phyloP scores from a whole-genome alignment of 2,888 invertebrate genomes.

The Ennomos erosarius region DNA sequence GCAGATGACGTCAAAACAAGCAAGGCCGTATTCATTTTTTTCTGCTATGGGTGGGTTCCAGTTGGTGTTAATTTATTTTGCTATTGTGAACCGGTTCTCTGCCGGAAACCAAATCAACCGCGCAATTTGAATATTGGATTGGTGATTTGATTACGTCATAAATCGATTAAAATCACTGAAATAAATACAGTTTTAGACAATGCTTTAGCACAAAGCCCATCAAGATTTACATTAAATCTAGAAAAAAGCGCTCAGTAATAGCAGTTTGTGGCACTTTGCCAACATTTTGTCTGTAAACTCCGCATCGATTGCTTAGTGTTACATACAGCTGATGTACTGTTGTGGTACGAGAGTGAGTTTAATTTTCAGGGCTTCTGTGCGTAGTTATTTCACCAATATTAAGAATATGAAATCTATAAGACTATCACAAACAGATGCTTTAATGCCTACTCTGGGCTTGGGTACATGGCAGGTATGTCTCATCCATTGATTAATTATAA shows the following conservation, averaged over 20 bases:
- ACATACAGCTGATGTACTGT: conserved; percentile 55
- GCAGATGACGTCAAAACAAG: too few species aligned
- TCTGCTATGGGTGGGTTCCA: too few species aligned
- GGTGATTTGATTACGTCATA: too few species aligned
- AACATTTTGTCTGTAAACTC: conserved; percentile 36
- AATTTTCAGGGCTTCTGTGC: conserved; percentile 45
- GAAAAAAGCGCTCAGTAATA: conserved; percentile 1
- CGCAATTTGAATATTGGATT: too few species aligned
- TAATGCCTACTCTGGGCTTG: conserved; percentile 89
- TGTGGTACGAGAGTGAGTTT: conserved; percentile 49
- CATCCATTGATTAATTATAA: too few species aligned
- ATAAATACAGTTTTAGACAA: too few species aligned
- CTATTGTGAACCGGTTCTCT: too few species aligned
- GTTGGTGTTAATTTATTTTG: too few species aligned
- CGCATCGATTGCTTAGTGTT: conserved; percentile 38
- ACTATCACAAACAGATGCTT: conserved; percentile 76
- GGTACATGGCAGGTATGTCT: conserved; percentile 88
- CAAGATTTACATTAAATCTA: not conserved
- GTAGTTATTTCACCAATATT: conserved; percentile 52
- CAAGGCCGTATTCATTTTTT: too few species aligned
- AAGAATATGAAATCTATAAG: conserved; percentile 75
- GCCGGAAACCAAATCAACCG: too few species aligned
- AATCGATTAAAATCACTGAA: too few species aligned
- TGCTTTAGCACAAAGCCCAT: too few species aligned
- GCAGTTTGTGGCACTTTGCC: conserved; percentile 62